Conservation (phyloP, 2,113 vertebrate genomes). For the Cebus imitator region DNA sequence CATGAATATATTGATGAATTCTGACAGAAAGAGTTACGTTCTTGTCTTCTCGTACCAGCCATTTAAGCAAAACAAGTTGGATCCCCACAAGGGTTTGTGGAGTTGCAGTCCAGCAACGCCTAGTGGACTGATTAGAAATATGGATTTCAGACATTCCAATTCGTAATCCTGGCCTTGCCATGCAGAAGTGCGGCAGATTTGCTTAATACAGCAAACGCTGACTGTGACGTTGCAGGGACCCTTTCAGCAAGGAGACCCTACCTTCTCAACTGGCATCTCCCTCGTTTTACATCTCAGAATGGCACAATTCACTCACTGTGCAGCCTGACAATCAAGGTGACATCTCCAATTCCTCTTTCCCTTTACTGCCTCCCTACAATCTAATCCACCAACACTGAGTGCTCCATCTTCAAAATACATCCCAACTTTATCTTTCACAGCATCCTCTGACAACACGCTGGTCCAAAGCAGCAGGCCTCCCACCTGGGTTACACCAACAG, state of each 20-base stretch:
- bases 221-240: background rate
- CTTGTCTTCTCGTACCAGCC: slow-evolving; percentile 3
- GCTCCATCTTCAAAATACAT: background rate
- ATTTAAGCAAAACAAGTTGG: slow-evolving; percentile 60
- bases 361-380: background rate
- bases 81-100: background rate
- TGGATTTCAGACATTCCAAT: background rate
- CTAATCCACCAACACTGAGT: background rate
- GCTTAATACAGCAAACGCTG: background rate
- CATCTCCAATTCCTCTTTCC: background rate
- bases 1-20: slow-evolving; percentile 67
- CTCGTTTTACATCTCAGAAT: background rate
- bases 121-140: background rate
- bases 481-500: background rate
- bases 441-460: background rate
- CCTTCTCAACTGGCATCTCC: background rate
- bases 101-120: background rate
- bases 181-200: background rate
- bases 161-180: background rate
- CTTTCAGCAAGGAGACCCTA: background rate
- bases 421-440: too few relatives aligned
- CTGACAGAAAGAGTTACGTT: slow-evolving; percentile 49
- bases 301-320: background rate
- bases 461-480: background rate
- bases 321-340: background rate